Evolutionary conservation across 2,888 invertebrate species (phyloP), one percentile per base, ranked within the genome.

Genomic region (Bugula neritina): DNA sequence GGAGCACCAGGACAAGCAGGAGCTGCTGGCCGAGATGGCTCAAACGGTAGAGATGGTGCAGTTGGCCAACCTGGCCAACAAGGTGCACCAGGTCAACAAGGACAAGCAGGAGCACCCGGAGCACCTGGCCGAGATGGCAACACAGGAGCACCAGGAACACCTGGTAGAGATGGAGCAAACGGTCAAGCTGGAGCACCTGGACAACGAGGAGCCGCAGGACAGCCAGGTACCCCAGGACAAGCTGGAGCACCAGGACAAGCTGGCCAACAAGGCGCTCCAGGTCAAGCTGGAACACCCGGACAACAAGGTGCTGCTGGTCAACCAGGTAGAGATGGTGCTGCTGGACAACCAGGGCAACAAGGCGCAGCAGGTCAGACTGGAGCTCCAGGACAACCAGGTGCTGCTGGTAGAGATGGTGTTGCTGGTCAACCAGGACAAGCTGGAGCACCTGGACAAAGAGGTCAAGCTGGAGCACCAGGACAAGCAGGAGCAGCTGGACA

Each of bases 71-170:
- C 17, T 10, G 43, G 43, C 5, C 43, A 43, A 43, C 5, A 3
- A 3, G 43, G 43, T 13, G 25, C 21, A 63, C 31, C 63, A 29
- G 63, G 57, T 13, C 23, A 27, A 57, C n/a, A 5, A 5, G 57
- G 57, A 21, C 57, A 57, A 57, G 10, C 5, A 57, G 57, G 63
- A 27, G 34, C 63, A 29, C 63, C 29, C 27, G 63, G 73, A 34
- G 13, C 35, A 13, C 27, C 54, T 73, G 73, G 73, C 21, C 23
- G n/a, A n/a, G 52, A 73, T 27, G 73, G 73, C 27, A 21, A n/a
- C 13, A 72, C 27, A 5, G 73, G 72, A 10, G 43, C 70, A 34
- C 55, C 27, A 23, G 72, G 72, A 71, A n/a, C 63, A 25, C 63
- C 63, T 13, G 63, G 63, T 25, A 31, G 27, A 31, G 63, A 63